Evolutionary conservation across 2,113 vertebrate species (phyloP).

Genomic region (Phalacrocorax carbo): DNA sequence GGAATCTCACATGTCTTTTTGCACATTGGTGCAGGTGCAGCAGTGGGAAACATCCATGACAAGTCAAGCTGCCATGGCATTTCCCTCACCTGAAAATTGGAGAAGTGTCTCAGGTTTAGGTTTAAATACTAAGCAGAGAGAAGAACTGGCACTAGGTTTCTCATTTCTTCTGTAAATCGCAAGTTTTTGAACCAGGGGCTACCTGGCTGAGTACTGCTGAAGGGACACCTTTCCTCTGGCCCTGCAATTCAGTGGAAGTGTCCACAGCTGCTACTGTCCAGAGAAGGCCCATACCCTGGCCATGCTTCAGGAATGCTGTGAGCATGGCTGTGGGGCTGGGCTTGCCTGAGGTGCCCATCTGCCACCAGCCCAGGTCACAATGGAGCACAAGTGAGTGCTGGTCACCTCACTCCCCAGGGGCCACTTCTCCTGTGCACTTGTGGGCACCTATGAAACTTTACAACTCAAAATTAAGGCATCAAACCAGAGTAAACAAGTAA

Average conservation of each 20-base stretch:
- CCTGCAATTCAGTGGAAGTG: not conserved
- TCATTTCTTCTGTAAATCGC: not conserved
- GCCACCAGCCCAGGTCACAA: not conserved
- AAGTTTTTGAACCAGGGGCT: not conserved
- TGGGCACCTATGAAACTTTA: not conserved
- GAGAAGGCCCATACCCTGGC: not conserved
- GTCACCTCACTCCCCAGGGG: not conserved
- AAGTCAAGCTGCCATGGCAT: not conserved
- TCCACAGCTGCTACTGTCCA: not conserved
- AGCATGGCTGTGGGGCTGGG: not conserved
- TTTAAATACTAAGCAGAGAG: not conserved
- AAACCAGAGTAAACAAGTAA: not conserved
- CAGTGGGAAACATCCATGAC: not conserved
- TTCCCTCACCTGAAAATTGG: not conserved
- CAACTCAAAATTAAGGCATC: not conserved
- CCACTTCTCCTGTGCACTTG: fast-evolving
- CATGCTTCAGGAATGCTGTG: not conserved
- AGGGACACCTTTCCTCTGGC: not conserved
- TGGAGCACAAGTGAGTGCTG: not conserved
- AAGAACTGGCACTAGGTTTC: not conserved
- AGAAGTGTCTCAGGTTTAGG: not conserved
- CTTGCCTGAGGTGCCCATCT: fast-evolving
- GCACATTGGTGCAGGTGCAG: not conserved
- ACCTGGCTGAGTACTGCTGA: not conserved
- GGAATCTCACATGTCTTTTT: not conserved